Base-by-base conservation (phyloP, 1,140 invertebrate species). In the Drosophila elegans region DNA sequence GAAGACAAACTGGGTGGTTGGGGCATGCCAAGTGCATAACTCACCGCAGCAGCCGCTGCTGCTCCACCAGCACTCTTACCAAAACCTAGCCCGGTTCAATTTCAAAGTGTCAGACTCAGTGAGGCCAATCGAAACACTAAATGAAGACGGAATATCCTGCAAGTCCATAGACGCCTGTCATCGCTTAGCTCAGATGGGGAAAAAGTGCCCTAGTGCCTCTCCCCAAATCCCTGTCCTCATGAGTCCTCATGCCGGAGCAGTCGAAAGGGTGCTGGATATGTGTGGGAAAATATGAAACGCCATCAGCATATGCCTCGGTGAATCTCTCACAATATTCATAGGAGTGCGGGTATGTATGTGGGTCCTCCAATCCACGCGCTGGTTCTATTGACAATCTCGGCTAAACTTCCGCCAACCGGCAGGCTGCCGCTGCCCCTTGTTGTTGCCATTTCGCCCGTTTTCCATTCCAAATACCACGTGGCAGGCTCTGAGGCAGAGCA, bases 381-480 rank as follows among this genome's bases (percentile, higher is more conserved):
- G 51, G 59, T 45, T 48, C 62, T 73, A 86, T 83, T 79, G 79
- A 77, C 83, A 86, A 88, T 86, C 83, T 86, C 44, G 61, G 63
- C 63, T 79, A 83, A 86, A 80, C 83, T 83, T 86, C 75, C 83
- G 75, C 83, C 67, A 69, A 59, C 69, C 74, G 60, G 44, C 63
- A 42, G 16, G 44, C 63, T 46, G 59, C 54, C 69, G 44, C 63
- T 46, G 59, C 54, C 69, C 66, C 61, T 53, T 84, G 61, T 60
- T 48, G 79, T 55, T 78, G 42, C 46, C 56, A 36, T 71, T 80
- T 76, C 36, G 42, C 39, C 72, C 45, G 13, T 49, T 60, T 45
- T 36, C 54, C 45, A 76, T 34, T 75, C 42, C 42, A 49, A 71
- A 71, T 78, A 25, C 46, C 21, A 25, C 3, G 29, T 7, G 7